Conservation (phyloP, 2,888 invertebrate genomes). For the Alentia gelatinosa region DNA sequence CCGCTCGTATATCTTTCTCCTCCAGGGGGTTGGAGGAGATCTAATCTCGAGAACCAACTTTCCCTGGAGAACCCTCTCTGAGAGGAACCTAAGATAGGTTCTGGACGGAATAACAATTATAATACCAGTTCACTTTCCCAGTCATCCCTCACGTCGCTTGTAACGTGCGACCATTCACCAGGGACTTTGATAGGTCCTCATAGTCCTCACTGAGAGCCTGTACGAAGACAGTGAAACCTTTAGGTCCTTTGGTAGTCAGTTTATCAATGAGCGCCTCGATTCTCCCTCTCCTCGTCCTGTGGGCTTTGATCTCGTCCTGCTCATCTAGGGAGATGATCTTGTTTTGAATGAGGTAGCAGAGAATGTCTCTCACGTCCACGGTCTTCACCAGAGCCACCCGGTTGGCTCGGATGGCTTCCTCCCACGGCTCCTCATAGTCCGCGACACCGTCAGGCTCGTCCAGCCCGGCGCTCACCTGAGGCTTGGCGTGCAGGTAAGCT, state of each 20-base stretch:
- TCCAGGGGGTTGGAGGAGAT: no score
- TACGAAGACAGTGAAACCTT: constrained; percentile 23
- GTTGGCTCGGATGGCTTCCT: constrained; percentile 22
- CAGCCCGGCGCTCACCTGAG: not conserved
- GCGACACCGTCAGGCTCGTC: constrained; percentile 19
- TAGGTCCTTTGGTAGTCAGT: not conserved
- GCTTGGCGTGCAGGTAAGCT: not conserved
- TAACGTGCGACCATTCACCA: not conserved
- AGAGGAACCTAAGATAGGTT: not conserved
- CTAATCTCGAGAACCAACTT: no score
- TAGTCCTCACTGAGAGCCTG: constrained; percentile 37
- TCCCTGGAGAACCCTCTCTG: no score
- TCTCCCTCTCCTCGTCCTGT: not conserved
- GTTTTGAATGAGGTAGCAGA: constrained; percentile 26
- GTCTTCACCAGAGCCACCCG: constrained; percentile 18
- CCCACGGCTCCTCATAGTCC: not conserved
- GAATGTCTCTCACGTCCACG: constrained; percentile 14
- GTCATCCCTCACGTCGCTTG: constrained; percentile 7
- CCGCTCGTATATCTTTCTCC: no score
- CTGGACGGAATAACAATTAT: not conserved
- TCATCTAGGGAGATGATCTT: not conserved
- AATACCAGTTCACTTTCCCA: not conserved
- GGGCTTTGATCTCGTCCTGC: constrained; percentile 20
- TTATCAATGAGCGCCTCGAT: not conserved
- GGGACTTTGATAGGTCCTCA: constrained; percentile 15